Conservation (phyloP, 2,113 vertebrate species). For the Hippocampus abdominalis region DNA sequence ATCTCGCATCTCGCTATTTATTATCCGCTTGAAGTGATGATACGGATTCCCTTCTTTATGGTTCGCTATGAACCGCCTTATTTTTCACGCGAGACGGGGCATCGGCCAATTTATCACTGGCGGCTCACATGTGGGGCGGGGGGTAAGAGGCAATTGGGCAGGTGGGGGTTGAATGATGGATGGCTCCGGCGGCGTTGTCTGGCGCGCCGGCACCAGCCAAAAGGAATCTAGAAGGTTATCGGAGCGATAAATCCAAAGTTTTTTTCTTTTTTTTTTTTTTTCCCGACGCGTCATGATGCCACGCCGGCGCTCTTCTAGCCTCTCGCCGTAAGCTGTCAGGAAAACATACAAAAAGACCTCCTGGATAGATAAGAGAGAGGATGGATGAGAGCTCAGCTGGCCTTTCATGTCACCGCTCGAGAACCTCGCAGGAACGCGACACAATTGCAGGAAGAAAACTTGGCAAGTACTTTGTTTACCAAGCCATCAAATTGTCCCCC, state of each 20-base stretch:
- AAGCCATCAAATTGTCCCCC: neutral
- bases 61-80: slow-evolving; percentile 68
- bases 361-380: neutral
- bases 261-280: slow-evolving; percentile 10
- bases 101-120: slow-evolving; percentile 66
- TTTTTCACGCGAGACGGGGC: slow-evolving; percentile 58
- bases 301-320: slow-evolving; percentile 45
- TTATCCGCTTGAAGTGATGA: slow-evolving; percentile 64
- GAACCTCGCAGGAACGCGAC: neutral
- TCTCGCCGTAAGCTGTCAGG: slow-evolving; percentile 41
- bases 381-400: neutral
- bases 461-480: neutral
- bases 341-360: slow-evolving; percentile 24
- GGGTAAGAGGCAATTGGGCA: slow-evolving; percentile 12
- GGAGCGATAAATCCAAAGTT: slow-evolving; percentile 68
- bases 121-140: slow-evolving; percentile 33
- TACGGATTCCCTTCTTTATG: slow-evolving; percentile 62
- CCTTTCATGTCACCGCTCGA: neutral
- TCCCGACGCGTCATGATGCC: slow-evolving; percentile 51
- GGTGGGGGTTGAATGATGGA: slow-evolving; percentile 67
- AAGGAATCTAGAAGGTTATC: slow-evolving; percentile 74
- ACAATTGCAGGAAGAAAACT: neutral
- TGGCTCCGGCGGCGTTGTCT: slow-evolving; percentile 63
- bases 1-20: slow-evolving; percentile 46
- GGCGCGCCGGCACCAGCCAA: slow-evolving; percentile 54